A percentile compares a stretch with the other conserved stretches of the same genome.
phyloP scores from a whole-genome alignment of 2,797 vertebrate species.

The Danionella dracula region DNA sequence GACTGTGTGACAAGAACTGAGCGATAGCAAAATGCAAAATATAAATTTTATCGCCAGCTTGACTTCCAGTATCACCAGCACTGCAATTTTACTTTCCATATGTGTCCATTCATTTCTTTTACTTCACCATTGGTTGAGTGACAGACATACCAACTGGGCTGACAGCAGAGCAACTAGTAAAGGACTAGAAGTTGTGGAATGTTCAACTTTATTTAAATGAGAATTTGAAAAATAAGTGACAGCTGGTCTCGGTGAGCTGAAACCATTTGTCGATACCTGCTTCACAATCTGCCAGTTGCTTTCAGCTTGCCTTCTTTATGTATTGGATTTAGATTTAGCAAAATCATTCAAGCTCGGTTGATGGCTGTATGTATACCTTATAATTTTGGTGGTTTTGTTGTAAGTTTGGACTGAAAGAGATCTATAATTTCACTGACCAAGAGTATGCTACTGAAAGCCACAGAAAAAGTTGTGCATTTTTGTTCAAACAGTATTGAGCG shows the following conservation, averaged over 20 bases:
- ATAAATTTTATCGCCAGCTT: neutral
- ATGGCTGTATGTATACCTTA: neutral
- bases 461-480: neutral
- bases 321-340: neutral
- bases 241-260: too few species aligned
- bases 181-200: neutral
- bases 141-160: neutral
- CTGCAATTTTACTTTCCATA: neutral
- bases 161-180: neutral
- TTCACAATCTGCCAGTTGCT: neutral
- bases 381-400: neutral
- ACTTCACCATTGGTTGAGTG: neutral
- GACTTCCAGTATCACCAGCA: neutral
- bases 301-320: neutral
- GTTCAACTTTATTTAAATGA: neutral
- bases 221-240: neutral
- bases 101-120: neutral
- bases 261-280: too few species aligned
- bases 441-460: neutral
- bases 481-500: conserved; percentile 6
- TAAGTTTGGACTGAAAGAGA: neutral
- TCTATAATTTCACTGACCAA: neutral
- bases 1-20: neutral
- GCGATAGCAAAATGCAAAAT: neutral
- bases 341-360: neutral